Evolutionary conservation across 2,888 invertebrate genomes (phyloP), one percentile per base, ranked within the genome.

Genomic region (Synergus gifuensis): DNA sequence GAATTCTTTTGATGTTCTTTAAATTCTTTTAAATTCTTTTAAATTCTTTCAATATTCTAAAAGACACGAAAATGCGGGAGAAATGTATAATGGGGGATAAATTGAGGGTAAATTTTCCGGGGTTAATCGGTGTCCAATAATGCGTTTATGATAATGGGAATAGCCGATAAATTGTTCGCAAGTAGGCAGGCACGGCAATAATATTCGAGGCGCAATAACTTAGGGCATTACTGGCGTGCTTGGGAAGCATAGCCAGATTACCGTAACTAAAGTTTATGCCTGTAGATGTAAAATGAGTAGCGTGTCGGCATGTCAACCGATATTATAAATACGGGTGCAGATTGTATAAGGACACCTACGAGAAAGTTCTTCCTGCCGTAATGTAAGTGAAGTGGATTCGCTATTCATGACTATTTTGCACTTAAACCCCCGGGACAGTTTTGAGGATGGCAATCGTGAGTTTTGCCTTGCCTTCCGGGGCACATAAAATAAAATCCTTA

Each of bases 261-360:
- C 81, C 83, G 87, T 88, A 88, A 88, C 82, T 88, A 87, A 88
- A 83, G 83, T 87, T 86, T 86, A 85, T 86, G 85, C 84, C 84
- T 83, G 4, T 60, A 80, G 87, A 88, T 84, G 49, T 54, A 80
- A 87, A 88, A 88, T 87, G 86, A 88, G 81, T 85, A 78, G 77
- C 86, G 85, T 85, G 85, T 84, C 83, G 79, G 77, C 84, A 82
- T 86, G 86, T 88, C 88, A 87, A 87, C 88, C 86, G 86, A 85
- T 87, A 88, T 88, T 88, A 88, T 87, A 86, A 88, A 86, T 86
- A 86, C 22, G 22, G 22, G 84, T 85, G 83, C 85, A 86, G 63
- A 36, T 36, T 36, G 5, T 36, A 36, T 36, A 84, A 80, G 85
- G 84, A 87, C 84, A 83, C 83, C 81, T 84, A 82, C 80, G 67